Conservation (phyloP, 1,140 invertebrate species). For the Neodiprion fabricii region DNA sequence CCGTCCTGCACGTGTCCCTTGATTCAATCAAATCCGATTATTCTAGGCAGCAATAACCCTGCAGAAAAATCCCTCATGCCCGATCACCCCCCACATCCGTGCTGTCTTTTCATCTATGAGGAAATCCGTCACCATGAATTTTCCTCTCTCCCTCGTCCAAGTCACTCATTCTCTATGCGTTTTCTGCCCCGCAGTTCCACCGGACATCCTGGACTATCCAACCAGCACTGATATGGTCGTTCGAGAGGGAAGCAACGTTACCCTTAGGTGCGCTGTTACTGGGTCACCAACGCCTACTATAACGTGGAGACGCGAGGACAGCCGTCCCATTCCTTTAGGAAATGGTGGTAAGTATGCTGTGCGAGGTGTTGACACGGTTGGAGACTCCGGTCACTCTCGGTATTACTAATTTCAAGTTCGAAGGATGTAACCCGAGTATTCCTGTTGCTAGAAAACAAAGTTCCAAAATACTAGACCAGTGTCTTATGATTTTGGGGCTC, state of each 20-base stretch:
- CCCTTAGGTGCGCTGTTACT: constrained; percentile 79
- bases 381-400: neutral
- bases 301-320: constrained; percentile 83
- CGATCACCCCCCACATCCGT: neutral
- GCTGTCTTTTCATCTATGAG: no score
- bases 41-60: neutral
- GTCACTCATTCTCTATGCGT: constrained; percentile 25
- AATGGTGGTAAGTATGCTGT: constrained; percentile 55
- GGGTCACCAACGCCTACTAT: constrained; percentile 85
- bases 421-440: no score
- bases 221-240: constrained; percentile 89
- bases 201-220: constrained; percentile 83
- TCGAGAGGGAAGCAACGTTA: constrained; percentile 85
- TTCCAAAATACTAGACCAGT: no score
- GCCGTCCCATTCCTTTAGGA: constrained; percentile 69
- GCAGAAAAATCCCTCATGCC: neutral
- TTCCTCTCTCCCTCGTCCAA: constrained; percentile 19
- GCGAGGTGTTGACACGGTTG: constrained; percentile 41
- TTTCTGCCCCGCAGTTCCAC: constrained; percentile 72
- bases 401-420: no score
- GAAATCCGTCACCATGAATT: no score
- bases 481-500: no score
- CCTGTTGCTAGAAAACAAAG: no score
- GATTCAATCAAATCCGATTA: neutral
- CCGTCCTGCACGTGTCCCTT: no score